Percentiles rank a stretch among this genome's conserved stretches.
Conservation (phyloP, 2,113 vertebrate species). For the Eudorcas thomsonii region DNA sequence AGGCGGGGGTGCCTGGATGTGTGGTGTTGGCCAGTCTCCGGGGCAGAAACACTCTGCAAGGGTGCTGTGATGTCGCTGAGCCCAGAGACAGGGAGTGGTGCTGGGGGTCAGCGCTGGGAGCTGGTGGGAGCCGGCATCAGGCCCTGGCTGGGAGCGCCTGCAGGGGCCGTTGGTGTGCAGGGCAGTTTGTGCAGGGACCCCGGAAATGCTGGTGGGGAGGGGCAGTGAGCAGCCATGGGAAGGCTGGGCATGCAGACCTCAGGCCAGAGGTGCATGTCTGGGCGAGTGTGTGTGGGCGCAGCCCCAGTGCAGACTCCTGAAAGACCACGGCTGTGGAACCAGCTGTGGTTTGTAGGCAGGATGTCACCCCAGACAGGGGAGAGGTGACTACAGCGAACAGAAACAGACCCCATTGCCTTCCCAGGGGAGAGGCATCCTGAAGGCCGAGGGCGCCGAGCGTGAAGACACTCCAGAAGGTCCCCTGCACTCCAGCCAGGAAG, state of each 20-base stretch:
- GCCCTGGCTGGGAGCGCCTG: not conserved
- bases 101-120: not conserved
- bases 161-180: not conserved
- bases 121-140: accelerated
- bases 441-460: not conserved
- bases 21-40: not conserved
- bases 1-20: no score
- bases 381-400: not conserved
- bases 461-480: not conserved
- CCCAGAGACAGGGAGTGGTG: not conserved
- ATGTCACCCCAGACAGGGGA: not conserved
- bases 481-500: not conserved
- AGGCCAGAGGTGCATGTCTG: accelerated
- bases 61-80: not conserved
- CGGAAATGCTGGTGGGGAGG: not conserved
- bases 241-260: not conserved
- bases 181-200: not conserved
- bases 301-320: not conserved
- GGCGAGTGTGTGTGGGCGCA: accelerated
- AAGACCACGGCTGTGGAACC: not conserved
- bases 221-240: not conserved
- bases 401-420: not conserved
- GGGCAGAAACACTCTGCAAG: not conserved
- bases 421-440: not conserved
- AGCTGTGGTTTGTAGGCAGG: not conserved